These are phyloP conservation scores for Ametastegia equiseti DNA, from an alignment of 2,888 invertebrate genomes.

Conservation along the genomic window DNA sequence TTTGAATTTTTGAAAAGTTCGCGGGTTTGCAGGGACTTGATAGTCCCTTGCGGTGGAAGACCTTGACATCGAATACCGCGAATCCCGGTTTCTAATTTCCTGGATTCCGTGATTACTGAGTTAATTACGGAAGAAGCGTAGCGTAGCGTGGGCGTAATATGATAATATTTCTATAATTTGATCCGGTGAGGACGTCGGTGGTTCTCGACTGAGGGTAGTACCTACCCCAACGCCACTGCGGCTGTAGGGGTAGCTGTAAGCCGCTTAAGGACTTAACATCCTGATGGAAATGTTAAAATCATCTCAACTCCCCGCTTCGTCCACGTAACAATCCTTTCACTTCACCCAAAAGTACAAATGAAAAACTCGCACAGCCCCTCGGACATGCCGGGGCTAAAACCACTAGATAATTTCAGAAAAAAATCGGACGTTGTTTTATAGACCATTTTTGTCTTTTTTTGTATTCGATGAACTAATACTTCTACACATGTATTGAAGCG, in stretches of 20 bases:
- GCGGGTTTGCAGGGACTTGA: background rate
- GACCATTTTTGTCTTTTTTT: background rate
- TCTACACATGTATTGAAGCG: too few species aligned
- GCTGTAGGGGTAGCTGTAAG: conserved; percentile 62
- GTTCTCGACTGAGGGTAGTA: conserved; percentile 22
- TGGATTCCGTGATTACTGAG: conserved; percentile 25
- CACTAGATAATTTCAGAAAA: background rate
- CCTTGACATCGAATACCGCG: conserved; percentile 3
- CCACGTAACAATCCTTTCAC: conserved; percentile 37
- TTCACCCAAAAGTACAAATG: conserved; percentile 14
- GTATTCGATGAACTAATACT: too few species aligned
- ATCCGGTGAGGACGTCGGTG: conserved; percentile 29
- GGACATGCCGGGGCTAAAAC: background rate
- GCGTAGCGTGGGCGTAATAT: conserved; percentile 43
- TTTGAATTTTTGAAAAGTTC: background rate
- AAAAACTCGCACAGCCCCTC: background rate
- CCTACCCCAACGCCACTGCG: too few species aligned
- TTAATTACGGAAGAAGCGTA: conserved; percentile 40
- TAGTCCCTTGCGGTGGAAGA: background rate
- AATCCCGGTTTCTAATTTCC: conserved; percentile 41
- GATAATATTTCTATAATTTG: conserved; percentile 46
- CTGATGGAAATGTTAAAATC: conserved; percentile 71
- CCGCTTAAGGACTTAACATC: conserved; percentile 73
- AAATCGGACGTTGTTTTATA: background rate
- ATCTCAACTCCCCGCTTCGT: conserved; percentile 54